Evolutionary conservation across 1,140 invertebrate genomes (phyloP), one percentile per base, ranked within the genome.

Genomic region (Muscidifurax raptorellus): DNA sequence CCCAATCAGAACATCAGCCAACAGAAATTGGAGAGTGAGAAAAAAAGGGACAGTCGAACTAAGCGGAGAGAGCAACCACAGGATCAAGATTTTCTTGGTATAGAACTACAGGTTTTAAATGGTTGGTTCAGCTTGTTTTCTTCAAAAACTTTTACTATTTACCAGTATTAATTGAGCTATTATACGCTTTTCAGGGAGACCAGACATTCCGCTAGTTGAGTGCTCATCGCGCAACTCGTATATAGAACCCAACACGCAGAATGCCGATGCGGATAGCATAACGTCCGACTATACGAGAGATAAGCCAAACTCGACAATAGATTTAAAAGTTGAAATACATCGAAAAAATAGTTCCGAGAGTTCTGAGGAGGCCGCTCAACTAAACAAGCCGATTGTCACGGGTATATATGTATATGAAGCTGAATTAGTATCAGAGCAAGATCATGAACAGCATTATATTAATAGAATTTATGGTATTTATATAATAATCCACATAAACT

Each of bases 311-410:
- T 93, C 93, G 71, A 93, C 91, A 9, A 93, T 93, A 96, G 97
- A 98, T 94, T 94, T 98, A 83, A 97, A 98, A 94, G 97, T 97
- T 72, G 97, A 98, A 93, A 97, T 98, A 44, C 97, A 98, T 93
- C 95, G 97, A 59, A 97, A 97, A 91, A 97, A 98, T 90, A 98
- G 97, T 91, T 97, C 97, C 0, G 97, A 97, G 90, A 97, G 97
- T 87, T 96, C 96, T 85, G 94, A 95, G 86, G 94, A 94, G 83
- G 90, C 90, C 15, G 88, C 92, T 25, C 91, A 92, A 75, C 86
- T 93, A 40, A 89, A 87, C 71, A 91, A 91, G 80, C 89, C 90
- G 32, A 88, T 89, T 44, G 88, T 91, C 28, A 88, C 90, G 7
- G 89, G 86, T 80, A 88, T 91, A 66, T 90, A 91, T 85, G 89